Evolutionary conservation across 1,140 invertebrate genomes (phyloP).

Genomic region (Hycleus phaleratus): DNA sequence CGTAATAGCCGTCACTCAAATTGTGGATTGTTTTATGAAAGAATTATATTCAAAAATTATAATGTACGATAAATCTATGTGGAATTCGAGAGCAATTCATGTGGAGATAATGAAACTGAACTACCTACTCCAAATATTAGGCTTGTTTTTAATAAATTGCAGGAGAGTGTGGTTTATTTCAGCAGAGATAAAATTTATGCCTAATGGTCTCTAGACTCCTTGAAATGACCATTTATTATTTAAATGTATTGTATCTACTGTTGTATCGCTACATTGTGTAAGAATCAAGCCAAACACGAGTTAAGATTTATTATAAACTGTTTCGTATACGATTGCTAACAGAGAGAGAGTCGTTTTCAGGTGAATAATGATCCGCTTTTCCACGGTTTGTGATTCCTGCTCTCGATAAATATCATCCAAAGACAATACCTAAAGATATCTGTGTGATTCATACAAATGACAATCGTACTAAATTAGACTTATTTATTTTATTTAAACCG

Average conservation of each 20-base stretch:
- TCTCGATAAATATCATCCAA: slow-evolving; percentile 12
- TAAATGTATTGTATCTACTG: not conserved
- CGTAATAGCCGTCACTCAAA: too few species aligned
- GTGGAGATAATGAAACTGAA: too few species aligned
- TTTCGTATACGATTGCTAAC: slow-evolving; percentile 4
- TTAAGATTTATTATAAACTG: slow-evolving; percentile 11
- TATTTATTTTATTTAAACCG: not conserved
- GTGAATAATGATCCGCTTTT: slow-evolving; percentile 12
- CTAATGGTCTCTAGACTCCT: not conserved
- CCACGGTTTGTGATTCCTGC: slow-evolving; percentile 10
- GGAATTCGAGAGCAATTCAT: too few species aligned
- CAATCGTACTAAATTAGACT: slow-evolving; percentile 1
- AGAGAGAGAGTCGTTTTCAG: slow-evolving; percentile 4
- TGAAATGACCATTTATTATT: slow-evolving; percentile 12
- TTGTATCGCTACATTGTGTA: slow-evolving; percentile 7
- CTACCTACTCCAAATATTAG: too few species aligned
- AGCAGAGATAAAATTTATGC: too few species aligned
- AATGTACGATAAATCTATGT: too few species aligned
- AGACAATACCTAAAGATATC: slow-evolving; percentile 5
- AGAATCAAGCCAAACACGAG: slow-evolving; percentile 11
- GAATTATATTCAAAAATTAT: too few species aligned
- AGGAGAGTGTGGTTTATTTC: too few species aligned
- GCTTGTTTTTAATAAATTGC: too few species aligned
- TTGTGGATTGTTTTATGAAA: too few species aligned
- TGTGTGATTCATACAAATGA: slow-evolving; percentile 1